A percentile compares a stretch with the other conserved stretches of the same genome.
These are phyloP conservation scores for Hemicordylus capensis DNA, from an alignment of 2,113 vertebrate species.

Conservation along the genomic window DNA sequence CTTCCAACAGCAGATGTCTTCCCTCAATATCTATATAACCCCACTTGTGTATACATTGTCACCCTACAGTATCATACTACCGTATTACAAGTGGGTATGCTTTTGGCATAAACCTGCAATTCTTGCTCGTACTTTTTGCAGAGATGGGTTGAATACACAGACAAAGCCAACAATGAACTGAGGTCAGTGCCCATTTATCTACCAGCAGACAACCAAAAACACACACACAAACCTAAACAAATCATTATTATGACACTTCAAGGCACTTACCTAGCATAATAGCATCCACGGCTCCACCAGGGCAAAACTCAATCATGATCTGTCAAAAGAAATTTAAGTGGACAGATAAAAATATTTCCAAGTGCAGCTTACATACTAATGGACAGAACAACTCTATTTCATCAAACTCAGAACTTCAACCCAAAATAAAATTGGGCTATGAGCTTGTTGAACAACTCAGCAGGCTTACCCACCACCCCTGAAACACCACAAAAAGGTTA, in stretches of 20 bases:
- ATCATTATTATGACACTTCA: not conserved
- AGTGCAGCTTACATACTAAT: fast-evolving
- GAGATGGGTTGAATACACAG: not conserved
- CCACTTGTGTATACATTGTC: not conserved
- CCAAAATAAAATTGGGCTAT: fast-evolving
- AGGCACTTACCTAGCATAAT: constrained; percentile 85
- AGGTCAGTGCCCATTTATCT: not conserved
- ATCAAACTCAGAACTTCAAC: no score
- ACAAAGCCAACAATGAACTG: not conserved
- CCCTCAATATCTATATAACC: not conserved
- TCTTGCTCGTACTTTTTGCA: not conserved
- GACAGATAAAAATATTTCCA: not conserved
- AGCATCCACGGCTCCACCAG: constrained; percentile 90
- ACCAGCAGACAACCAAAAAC: no score
- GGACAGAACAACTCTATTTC: not conserved
- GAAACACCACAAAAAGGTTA: not conserved
- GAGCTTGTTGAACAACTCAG: fast-evolving
- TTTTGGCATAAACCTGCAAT: not conserved
- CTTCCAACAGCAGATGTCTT: not conserved
- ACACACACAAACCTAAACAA: no score
- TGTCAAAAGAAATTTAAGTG: constrained; percentile 60
- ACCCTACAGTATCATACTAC: not conserved
- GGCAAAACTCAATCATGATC: constrained; percentile 99
- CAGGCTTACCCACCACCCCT: not conserved
- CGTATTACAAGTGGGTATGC: not conserved